Conservation (phyloP, 1,140 invertebrate genomes). For the Gryllus bimaculatus region DNA sequence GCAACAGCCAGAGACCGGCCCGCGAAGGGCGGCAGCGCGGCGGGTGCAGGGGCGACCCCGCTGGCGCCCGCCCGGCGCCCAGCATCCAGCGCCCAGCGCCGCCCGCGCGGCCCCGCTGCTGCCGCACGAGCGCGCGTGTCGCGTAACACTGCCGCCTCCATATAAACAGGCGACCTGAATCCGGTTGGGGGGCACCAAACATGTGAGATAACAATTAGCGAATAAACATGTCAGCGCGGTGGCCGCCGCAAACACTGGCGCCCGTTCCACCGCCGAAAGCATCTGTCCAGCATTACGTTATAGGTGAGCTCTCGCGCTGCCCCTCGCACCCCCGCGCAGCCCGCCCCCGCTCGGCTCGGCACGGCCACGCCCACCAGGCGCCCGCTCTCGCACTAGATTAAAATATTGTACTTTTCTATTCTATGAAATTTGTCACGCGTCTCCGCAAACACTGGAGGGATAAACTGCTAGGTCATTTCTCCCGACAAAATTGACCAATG, state of each 20-base stretch:
- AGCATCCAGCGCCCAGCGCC: too few species aligned
- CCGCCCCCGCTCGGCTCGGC: too few species aligned
- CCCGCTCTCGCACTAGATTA: not conserved
- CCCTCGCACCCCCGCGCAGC: too few species aligned
- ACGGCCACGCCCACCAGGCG: not conserved
- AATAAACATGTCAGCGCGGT: not conserved
- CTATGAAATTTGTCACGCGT: not conserved
- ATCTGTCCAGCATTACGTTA: not conserved
- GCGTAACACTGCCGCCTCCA: not conserved
- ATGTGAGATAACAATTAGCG: conserved; percentile 4
- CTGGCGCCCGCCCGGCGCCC: too few species aligned
- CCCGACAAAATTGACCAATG: not conserved
- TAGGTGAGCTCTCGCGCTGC: not conserved
- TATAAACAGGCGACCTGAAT: conserved; percentile 4
- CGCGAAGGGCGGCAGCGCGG: too few species aligned
- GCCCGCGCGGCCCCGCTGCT: too few species aligned
- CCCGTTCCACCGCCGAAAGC: not conserved
- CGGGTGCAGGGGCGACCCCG: too few species aligned
- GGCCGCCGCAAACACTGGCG: not conserved
- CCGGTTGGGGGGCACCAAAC: conserved; percentile 1
- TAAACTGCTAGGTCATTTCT: not conserved
- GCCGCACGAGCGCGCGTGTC: not conserved
- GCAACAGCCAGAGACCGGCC: too few species aligned
- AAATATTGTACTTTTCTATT: not conserved
- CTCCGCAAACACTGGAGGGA: not conserved